These are phyloP conservation scores for Pogonomyrmex californicus DNA, from an alignment of 1,140 invertebrate genomes.

Conservation along the genomic window DNA sequence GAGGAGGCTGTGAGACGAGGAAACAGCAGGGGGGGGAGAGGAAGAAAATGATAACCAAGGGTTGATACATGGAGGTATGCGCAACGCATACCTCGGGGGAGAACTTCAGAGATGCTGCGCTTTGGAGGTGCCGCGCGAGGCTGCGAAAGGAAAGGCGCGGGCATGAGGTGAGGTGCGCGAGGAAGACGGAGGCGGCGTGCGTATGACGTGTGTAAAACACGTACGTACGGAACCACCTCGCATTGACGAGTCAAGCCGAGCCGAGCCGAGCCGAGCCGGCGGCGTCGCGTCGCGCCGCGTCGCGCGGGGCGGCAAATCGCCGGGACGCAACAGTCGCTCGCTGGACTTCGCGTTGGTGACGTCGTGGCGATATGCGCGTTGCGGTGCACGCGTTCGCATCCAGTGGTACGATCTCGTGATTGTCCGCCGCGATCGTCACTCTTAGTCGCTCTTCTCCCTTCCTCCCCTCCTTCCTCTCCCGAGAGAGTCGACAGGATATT, in stretches of 20 bases:
- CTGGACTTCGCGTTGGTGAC: constrained; percentile 68
- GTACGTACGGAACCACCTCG: constrained; percentile 43
- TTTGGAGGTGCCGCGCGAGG: background rate
- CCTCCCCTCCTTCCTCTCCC: background rate
- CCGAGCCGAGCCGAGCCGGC: constrained; percentile 39
- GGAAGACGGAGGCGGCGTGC: background rate
- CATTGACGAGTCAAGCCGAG: constrained; percentile 72
- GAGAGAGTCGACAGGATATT: background rate
- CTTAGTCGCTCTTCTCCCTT: background rate
- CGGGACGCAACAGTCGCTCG: constrained; percentile 79
- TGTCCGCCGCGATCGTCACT: background rate
- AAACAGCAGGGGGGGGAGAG: too few species aligned
- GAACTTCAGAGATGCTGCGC: too few species aligned
- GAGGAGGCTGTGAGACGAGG: background rate
- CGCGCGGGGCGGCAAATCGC: constrained; percentile 45
- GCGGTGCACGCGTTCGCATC: constrained; percentile 28
- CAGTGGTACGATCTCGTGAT: constrained; percentile 54
- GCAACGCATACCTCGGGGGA: background rate
- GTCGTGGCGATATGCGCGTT: constrained; percentile 42
- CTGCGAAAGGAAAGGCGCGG: constrained; percentile 5
- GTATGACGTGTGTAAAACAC: background rate
- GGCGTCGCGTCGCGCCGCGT: background rate
- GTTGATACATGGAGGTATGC: constrained; percentile 26
- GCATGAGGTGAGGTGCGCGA: background rate
- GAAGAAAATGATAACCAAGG: background rate